Conservation (phyloP, 2,113 vertebrate genomes). For the Prunella fulvescens region DNA sequence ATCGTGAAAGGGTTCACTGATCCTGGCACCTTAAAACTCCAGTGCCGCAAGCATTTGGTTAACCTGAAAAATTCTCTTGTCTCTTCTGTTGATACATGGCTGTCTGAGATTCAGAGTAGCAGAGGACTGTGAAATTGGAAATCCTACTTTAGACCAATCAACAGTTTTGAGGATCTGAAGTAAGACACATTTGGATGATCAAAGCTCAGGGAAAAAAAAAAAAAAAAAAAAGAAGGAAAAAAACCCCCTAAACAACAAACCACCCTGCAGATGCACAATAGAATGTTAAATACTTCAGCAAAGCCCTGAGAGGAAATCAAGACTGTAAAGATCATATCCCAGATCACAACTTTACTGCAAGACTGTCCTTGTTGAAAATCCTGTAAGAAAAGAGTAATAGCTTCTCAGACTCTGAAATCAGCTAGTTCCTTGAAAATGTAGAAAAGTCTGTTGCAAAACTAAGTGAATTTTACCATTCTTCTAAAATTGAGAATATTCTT, state of each 20-base stretch:
- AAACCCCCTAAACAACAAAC: background rate
- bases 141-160: background rate
- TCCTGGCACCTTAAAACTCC: background rate
- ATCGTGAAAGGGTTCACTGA: background rate
- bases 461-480: background rate
- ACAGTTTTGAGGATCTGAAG: background rate
- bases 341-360: background rate
- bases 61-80: background rate
- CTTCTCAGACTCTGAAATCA: background rate
- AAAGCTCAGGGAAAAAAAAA: background rate
- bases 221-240: accelerated
- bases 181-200: background rate
- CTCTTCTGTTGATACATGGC: background rate
- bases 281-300: background rate
- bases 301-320: background rate
- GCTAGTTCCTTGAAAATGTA: background rate
- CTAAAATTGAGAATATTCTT: background rate
- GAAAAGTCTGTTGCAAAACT: background rate
- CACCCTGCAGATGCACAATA: background rate
- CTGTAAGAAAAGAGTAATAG: background rate
- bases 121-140: background rate
- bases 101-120: background rate
- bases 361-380: background rate
- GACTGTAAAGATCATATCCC: background rate
- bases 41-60: background rate